Evolutionary conservation across 2,888 invertebrate species (phyloP).

Genomic region (Arrhopalites spinosus): DNA sequence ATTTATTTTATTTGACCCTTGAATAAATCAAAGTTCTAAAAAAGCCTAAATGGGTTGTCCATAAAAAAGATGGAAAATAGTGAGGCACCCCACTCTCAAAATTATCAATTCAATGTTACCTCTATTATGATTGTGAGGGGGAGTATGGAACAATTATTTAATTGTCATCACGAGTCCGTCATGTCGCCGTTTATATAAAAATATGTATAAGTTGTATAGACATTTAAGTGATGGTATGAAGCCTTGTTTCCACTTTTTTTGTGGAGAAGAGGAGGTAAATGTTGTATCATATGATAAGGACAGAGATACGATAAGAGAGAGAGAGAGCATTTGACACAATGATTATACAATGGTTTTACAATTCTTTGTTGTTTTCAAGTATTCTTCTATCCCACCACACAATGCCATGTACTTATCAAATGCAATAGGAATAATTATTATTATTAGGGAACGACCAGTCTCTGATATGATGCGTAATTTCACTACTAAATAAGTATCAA

Average conservation of each 20-base stretch:
- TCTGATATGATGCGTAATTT: no score
- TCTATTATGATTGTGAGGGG: not conserved
- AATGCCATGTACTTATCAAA: not conserved
- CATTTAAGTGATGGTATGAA: no score
- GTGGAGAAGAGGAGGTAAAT: no score
- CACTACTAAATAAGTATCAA: no score
- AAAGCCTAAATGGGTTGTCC: no score
- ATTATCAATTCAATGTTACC: not conserved
- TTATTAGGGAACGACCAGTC: no score
- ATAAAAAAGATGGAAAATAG: no score
- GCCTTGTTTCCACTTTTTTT: no score
- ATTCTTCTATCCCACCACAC: not conserved
- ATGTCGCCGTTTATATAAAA: not conserved
- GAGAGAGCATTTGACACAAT: conserved; percentile 3
- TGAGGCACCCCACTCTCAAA: not conserved
- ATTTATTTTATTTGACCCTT: no score
- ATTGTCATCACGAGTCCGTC: not conserved
- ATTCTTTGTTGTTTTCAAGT: conserved; percentile 9
- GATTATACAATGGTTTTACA: conserved; percentile 4
- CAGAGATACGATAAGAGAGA: not conserved
- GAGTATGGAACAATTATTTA: no score
- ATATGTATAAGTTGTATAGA: no score
- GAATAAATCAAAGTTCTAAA: no score
- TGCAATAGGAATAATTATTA: not conserved
- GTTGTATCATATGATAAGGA: not conserved